phyloP scores from a whole-genome alignment of 30 jellyfish, hydroid and myxozoan species.

The Aurelia aurita region DNA sequence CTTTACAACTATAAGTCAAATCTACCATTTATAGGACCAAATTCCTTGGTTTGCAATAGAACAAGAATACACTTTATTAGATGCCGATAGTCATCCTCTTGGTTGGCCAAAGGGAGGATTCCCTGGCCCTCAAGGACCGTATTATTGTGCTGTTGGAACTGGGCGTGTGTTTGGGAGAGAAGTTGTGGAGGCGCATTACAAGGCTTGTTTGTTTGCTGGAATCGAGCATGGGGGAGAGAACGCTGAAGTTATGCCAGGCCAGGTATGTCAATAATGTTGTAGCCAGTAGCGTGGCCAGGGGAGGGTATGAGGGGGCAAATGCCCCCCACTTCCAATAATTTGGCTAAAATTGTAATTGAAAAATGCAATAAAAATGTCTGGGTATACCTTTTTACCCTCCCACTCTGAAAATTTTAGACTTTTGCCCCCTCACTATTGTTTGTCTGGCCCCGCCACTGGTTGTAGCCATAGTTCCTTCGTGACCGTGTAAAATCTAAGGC shows the following conservation, averaged over 20 bases:
- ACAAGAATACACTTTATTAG: constrained; percentile 97
- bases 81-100: constrained; percentile 91
- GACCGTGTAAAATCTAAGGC: too few relatives aligned
- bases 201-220: constrained; percentile 95
- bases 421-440: too few relatives aligned
- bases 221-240: constrained; percentile 90
- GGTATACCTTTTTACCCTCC: too few relatives aligned
- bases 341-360: too few relatives aligned
- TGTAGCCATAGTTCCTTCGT: too few relatives aligned
- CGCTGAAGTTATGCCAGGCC: constrained; percentile 99
- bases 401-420: too few relatives aligned
- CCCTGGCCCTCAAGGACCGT: constrained; percentile 98
- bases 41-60: constrained; percentile 98
- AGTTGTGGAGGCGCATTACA: constrained; percentile 98
- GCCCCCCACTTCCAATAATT: too few relatives aligned
- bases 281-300: too few relatives aligned
- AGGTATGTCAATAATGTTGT: constrained; percentile 58
- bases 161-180: constrained; percentile 96
- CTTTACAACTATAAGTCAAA: too few relatives aligned
- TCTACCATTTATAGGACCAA: constrained; percentile 43
- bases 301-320: too few relatives aligned
- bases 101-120: constrained; percentile 98
- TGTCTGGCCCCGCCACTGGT: too few relatives aligned
- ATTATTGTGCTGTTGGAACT: constrained; percentile 97
- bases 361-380: too few relatives aligned